A percentile compares a stretch with the other conserved stretches of the same genome.
These are phyloP conservation scores for Copidosoma floridanum DNA, from an alignment of 1,140 invertebrate genomes.

Conservation along the genomic window DNA sequence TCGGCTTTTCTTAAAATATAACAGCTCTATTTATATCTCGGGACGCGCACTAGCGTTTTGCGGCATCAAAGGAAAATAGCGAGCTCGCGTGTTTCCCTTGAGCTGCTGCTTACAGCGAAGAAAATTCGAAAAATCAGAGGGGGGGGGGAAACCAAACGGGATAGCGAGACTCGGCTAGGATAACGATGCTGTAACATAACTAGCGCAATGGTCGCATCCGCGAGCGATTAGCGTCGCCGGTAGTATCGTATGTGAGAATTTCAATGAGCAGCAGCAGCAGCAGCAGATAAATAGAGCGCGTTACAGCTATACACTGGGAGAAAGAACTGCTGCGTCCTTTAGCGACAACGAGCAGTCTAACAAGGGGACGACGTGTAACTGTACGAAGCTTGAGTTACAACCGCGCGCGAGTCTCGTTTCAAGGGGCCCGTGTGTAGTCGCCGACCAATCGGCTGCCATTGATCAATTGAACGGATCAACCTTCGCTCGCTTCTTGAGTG, in stretches of 20 bases:
- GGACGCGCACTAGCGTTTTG: not conserved
- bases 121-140: not conserved
- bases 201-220: not conserved
- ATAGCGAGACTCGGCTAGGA: not conserved
- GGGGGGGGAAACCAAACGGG: not conserved
- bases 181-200: not conserved
- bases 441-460: no score
- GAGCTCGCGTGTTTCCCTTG: not conserved
- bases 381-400: no score
- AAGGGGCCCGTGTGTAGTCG: no score
- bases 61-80: slow-evolving; percentile 18
- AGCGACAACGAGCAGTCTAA: no score
- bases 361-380: no score
- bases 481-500: slow-evolving; percentile 33
- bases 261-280: no score
- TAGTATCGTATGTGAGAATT: no score
- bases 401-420: no score
- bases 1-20: slow-evolving; percentile 26
- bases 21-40: slow-evolving; percentile 23
- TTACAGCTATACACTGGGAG: no score
- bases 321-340: no score
- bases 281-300: no score
- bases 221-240: no score
- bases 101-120: not conserved
- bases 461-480: slow-evolving; percentile 35